Base-by-base conservation (phyloP, 2,113 vertebrate genomes). In the Leucosticte australis region DNA sequence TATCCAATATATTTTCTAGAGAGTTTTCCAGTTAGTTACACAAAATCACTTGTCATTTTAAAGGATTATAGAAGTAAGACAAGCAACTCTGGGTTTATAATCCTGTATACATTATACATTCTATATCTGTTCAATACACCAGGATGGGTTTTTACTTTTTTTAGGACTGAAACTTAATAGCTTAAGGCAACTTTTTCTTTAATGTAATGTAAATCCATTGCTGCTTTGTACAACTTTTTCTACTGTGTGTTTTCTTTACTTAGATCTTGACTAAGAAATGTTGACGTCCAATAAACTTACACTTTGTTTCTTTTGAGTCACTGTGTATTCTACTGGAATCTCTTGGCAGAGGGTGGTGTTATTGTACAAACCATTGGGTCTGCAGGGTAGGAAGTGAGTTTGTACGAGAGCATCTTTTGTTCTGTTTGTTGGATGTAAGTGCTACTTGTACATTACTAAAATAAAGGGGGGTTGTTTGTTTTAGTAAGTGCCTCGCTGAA, bases 261-360 rank as follows among this genome's bases (percentile, higher is more conserved):
- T 97, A 97, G 96, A 96, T 96, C 96, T 97, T 97, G 82, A 97
- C 96, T 97, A 97, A 96, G 96, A 97, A 91, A 94, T 95, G 95
- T 97, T 97, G 96, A 95, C 95, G 92, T 98, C 96, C 96, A 98
- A 98, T 98, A 98, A 98, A 98, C 96, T 97, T 97, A 96, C 90
- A 97, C 96, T 97, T 96, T 96, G 90, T 97, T 98, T 97, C 97
- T 97, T 97, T 96, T 94, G 92, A 97, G 82, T 97, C 82, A 9
- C 24, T 23, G 87, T 95, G 96, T 97, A 78, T 95, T 83, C 71
- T 80, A 7, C 88, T 89, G 84, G 82, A 78, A 78, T 93, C 82
- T 85, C 80, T 96, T 96, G 92, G 86, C 83, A 92, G 82, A 89
- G 59, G 44, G 65, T 67, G 69, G 15, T 96, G 89, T 90, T 95